Evolutionary conservation across 2,113 vertebrate genomes (phyloP), one percentile per base, ranked within the genome.

Genomic region (Melospiza georgiana): DNA sequence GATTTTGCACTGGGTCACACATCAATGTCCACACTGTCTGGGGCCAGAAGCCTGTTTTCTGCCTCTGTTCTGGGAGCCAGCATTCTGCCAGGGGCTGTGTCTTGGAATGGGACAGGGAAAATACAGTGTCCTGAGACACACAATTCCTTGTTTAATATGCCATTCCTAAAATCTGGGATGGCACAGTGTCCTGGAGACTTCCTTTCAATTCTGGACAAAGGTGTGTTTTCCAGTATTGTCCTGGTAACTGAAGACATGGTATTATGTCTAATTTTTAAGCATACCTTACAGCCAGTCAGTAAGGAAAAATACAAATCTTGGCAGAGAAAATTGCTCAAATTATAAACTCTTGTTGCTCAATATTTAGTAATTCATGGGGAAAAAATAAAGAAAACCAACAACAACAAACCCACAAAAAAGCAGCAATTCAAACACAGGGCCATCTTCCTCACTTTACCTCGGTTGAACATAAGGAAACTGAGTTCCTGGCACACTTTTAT

Each of bases 211-310:
- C 28, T 37, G 10, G 4, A 16, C 9, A 67, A 78, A 61, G 1
- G 11, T 61, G 41, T 74, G 5, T 31, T 80, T 90, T 69, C 46
- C 37, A 41, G 18, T 89, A 58, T 23, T 81, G 31, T 49, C 51
- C 28, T 44, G 69, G 27, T 5, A 11, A 6, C 35, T 44, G 3
- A 66, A 76, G 19, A 21, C 30, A 6, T 0, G 0, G 10, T 13
- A 73, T 28, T 17, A 41, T 10, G 16, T 31, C 20, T 59, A 14
- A 28, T 51, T 55, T 84, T 83, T 63, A 77, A 86, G 61, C 11
- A 35, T 5, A 67, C 5, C 13, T 48, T 51, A 27, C 10, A 68
- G 19, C 10, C 31, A 43, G 19, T 35, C 16, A 86, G 28, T 13
- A 72, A 74, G 12, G 24, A 71, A 72, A 80, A 89, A 27, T 16